Conservation (phyloP, 2,888 invertebrate species). For the Brachynemurus nebulosus region DNA sequence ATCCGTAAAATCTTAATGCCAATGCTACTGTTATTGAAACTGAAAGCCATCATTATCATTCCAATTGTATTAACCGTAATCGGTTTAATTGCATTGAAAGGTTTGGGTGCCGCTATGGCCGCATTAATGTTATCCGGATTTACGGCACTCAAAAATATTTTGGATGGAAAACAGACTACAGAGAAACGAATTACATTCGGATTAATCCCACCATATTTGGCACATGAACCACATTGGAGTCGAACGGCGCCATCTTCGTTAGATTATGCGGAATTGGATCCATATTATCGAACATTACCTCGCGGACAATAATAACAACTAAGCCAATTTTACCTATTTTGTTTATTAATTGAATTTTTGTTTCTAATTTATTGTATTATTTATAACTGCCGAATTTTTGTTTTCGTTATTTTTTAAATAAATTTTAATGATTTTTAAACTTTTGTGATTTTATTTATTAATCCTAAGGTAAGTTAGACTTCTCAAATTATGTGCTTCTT, state of each 20-base stretch:
- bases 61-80: slow-evolving; percentile 45
- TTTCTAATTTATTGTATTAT: not conserved
- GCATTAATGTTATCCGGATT: slow-evolving; percentile 44
- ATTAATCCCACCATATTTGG: slow-evolving; percentile 23
- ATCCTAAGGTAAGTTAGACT: too few species aligned
- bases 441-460: too few species aligned
- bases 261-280: slow-evolving; percentile 10
- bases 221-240: slow-evolving; percentile 26
- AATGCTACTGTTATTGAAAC: slow-evolving; percentile 43
- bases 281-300: slow-evolving; percentile 7
- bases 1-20: slow-evolving; percentile 47
- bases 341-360: not conserved
- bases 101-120: slow-evolving; percentile 44
- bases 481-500: too few species aligned
- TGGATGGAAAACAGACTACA: slow-evolving; percentile 22
- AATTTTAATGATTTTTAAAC: not conserved
- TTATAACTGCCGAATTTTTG: too few species aligned
- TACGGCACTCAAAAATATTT: slow-evolving; percentile 26
- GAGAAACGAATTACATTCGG: slow-evolving; percentile 27
- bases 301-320: not conserved
- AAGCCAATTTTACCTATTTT: not conserved
- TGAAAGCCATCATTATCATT: slow-evolving; percentile 45
- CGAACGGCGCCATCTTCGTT: slow-evolving; percentile 10
- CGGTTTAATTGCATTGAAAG: slow-evolving; percentile 49
- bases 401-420: too few species aligned